Percentiles rank a stretch among this genome's conserved stretches.
Conservation (phyloP, 2,888 invertebrate genomes). For the Eupithecia subfuscata region DNA sequence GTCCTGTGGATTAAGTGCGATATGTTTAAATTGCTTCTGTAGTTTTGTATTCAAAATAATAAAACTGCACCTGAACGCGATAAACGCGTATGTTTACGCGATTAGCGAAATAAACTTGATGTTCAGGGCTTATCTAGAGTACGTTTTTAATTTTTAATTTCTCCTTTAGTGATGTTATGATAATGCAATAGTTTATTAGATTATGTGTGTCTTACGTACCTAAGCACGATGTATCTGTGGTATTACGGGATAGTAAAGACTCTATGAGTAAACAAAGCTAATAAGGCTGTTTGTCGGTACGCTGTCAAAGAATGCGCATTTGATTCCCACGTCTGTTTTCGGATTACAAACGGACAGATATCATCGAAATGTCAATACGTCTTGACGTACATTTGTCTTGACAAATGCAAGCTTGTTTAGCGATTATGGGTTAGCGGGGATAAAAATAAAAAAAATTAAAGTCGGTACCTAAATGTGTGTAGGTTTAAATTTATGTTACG, state of each 20-base stretch:
- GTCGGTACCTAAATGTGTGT: background rate
- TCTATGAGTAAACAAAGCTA: background rate
- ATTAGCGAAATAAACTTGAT: no score
- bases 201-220: background rate
- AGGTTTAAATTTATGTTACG: no score
- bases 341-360: constrained; percentile 30
- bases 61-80: background rate
- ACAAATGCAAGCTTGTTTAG: constrained; percentile 31
- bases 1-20: background rate
- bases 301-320: background rate
- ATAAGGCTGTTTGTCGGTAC: constrained; percentile 5
- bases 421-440: background rate
- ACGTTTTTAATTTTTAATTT: no score
- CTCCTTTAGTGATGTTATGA: no score
- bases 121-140: no score
- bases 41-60: background rate
- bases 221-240: background rate
- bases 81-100: no score
- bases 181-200: background rate
- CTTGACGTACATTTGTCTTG: background rate
- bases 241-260: background rate
- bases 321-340: constrained; percentile 21
- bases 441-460: background rate
- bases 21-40: background rate
- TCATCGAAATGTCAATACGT: constrained; percentile 31